Evolutionary conservation across 2,888 invertebrate genomes (phyloP), one percentile per base, ranked within the genome.

Genomic region (Ceraclea dissimilis): DNA sequence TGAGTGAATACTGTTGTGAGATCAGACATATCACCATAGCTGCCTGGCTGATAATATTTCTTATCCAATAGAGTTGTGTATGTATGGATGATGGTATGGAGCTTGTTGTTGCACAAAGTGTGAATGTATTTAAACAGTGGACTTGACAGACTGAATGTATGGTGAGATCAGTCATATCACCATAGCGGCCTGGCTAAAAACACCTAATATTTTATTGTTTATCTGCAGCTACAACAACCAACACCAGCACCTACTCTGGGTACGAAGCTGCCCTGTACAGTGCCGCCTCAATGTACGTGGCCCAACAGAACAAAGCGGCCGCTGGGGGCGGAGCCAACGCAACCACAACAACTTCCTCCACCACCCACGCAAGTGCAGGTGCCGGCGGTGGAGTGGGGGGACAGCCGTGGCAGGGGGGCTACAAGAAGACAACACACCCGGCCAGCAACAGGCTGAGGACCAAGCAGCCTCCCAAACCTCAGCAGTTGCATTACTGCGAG

Each of bases 401-500:
- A 4, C 39, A 39, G 13, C 61, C 60, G 2, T 80, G 80, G 82
- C 81, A 82, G 68, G 81, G 80, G 68, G 81, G 80, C 46, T 84
- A 83, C 69, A 80, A 82, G 63, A 79, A 83, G 68, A 61, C 74
- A 66, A 64, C 67, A 51, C 60, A 63, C 47, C 64, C 63, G 59
- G 77, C 82, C 63, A 76, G 77, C 44, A 73, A 82, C 69, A 76
- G 79, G 67, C 82, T 85, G 69, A 79, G 85, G 51, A 82, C 84
- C 60, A 90, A 89, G 74, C 87, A 86, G 22, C 89, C 92, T 56
- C 92, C 93, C 17, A 91, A 93, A 67, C 90, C 93, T 26, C 93
- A 93, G 70, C 93, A 94, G 69, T 78, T 97, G 63, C 96, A 96
- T 74, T 99, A 97, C 75, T 99, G 98, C 71, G 97, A 99, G 72